Evolutionary conservation across 2,888 invertebrate species (phyloP).

Genomic region (Conchocele bisecta): DNA sequence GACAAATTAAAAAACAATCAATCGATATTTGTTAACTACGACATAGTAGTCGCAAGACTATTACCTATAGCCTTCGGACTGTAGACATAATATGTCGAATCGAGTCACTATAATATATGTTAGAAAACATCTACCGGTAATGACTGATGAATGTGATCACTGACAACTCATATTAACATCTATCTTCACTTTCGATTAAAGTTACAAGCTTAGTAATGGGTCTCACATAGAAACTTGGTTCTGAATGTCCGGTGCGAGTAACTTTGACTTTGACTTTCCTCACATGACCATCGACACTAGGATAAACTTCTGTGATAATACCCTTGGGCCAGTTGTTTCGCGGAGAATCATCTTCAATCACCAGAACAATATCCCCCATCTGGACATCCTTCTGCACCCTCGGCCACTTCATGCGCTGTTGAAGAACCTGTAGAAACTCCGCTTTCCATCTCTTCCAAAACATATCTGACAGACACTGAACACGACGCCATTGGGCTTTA

Average conservation of each 20-base stretch:
- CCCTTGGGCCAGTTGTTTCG: slow-evolving; percentile 21
- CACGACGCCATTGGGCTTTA: slow-evolving; percentile 10
- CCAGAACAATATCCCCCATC: slow-evolving; percentile 12
- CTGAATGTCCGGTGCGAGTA: background rate
- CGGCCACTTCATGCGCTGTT: slow-evolving; percentile 14
- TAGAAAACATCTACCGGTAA: no score
- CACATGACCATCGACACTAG: slow-evolving; percentile 5
- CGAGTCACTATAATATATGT: no score
- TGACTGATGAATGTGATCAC: no score
- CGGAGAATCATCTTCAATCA: slow-evolving; percentile 1
- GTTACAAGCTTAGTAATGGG: slow-evolving; percentile 13
- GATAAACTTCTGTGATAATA: background rate
- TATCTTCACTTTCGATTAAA: slow-evolving; percentile 8
- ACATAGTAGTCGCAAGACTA: no score
- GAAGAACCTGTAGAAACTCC: slow-evolving; percentile 8
- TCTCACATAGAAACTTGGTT: background rate
- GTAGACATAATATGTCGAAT: no score
- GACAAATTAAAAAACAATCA: no score
- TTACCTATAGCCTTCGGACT: no score
- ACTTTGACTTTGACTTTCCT: slow-evolving; percentile 7
- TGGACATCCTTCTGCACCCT: background rate
- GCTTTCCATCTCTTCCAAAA: slow-evolving; percentile 13
- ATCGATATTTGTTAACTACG: no score
- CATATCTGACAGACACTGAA: slow-evolving; percentile 15
- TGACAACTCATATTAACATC: no score